Base-by-base conservation (phyloP, 1,140 invertebrate genomes). In the Drusus annulatus region DNA sequence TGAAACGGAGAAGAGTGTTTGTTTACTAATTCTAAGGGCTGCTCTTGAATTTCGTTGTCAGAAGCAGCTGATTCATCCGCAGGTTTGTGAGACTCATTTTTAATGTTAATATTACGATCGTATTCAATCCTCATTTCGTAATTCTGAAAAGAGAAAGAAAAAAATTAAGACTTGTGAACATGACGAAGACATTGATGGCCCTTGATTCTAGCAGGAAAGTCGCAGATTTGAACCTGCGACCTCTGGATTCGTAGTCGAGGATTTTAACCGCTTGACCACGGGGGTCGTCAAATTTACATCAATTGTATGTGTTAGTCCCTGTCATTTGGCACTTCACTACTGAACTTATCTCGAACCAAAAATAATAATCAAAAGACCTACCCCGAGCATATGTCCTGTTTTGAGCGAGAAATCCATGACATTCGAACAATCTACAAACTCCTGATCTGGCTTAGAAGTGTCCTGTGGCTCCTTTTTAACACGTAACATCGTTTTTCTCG, bases 71-170 rank as follows among this genome's bases (percentile, higher is more conserved):
- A 21, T 28, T 5, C 62, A 16, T 10, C 56, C 16, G 3, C 56
- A 60, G 17, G 7, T 13, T 19, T 21, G n/a, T 60, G 23, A 21
- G 21, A 10, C 36, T 65, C 62, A 16, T 65, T 28, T 65, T 65
- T 65, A 16, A 31, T n/a, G 3, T 63, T 28, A 63, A 25, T 16
- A 28, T 31, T 65, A 15, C 25, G 10, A n/a, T 28, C 23, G 6
- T 28, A 65, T n/a, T 65, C 62, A 21, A 65, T n/a, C 8, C 21
- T 10, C n/a, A 65, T n/a, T 16, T 16, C 62, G 16, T 15, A 36
- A 65, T 28, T 65, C 62, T 65, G n/a, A 23, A 65, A 65, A 65
- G 15, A 28, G 28, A 25, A 63, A 25, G 8, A 31, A 65, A 65
- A 21, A 28, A 65, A 16, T 65, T 16, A 65, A 36, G 5, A 28